Base-by-base conservation (phyloP, 2,113 vertebrate species). In the Paramormyrops kingsleyae region DNA sequence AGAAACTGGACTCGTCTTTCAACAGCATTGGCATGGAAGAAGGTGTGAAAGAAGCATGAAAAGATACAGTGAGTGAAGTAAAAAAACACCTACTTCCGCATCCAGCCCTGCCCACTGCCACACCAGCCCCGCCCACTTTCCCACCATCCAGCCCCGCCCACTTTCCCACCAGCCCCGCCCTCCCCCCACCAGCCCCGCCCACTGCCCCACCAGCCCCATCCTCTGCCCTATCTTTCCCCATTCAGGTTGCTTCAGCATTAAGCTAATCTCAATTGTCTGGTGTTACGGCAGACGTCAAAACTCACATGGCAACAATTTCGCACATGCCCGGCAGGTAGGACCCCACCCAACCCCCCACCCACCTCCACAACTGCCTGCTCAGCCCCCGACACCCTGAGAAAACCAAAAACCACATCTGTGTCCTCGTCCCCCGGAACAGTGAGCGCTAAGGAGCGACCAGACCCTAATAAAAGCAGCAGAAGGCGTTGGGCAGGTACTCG, bases 401-500 rank as follows among this genome's bases (percentile, higher is more conserved):
- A 95, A 93, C 94, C 95, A 95, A 92, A 94, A 96, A 93, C 95
- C 95, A 95, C 95, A 96, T 95, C 93, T 95, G 93, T 94, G 46
- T 39, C 91, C 89, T 62, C 85, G 90, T 89, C 91, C 15, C 13
- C 50, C 17, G 31, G 50, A 87, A 87, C 92, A 90, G 91, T 39
- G 91, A 92, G 91, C 59, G 91, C 90, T 92, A 87, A 91, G 90
- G 87, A 91, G 90, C 89, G 89, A 92, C 90, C 92, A 87, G 89
- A 88, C 91, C 92, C 90, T 92, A 92, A 94, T 94, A 94, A 94
- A 94, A 77, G 4, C 17, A 88, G 24, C 88, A 90, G 84, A 91
- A 62, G 83, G 90, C 85, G 87, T 44, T 92, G 83, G 44, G 10
- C 50, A 88, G 90, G 87, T 90, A 89, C 49, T 88, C 74, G 70